These are phyloP conservation scores for Pteromalus puparum DNA, from an alignment of 1,140 invertebrate species.

Conservation along the genomic window DNA sequence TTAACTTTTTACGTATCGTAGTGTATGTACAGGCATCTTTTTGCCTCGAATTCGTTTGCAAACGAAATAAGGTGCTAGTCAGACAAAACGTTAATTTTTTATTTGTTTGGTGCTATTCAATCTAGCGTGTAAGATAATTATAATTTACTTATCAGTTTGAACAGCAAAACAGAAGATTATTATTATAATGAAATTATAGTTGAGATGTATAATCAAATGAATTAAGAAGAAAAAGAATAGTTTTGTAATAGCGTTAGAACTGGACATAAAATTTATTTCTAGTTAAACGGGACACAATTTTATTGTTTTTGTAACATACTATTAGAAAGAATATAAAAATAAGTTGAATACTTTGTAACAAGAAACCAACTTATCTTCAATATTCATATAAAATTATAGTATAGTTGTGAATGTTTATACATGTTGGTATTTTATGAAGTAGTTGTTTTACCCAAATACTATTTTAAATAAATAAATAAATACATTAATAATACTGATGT, in stretches of 20 bases:
- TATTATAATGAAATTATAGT: neutral
- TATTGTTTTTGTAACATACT: neutral
- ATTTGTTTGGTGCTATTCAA: constrained; percentile 32
- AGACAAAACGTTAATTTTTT: constrained; percentile 22
- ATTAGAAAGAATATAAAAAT: neutral
- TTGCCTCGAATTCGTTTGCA: constrained; percentile 21
- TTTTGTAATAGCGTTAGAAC: neutral
- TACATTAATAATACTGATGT: too few relatives aligned
- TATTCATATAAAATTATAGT: neutral
- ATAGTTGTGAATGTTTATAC: neutral
- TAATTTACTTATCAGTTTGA: neutral
- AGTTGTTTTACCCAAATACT: neutral
- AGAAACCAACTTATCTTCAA: neutral
- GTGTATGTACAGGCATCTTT: neutral
- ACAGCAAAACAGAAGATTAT: too few relatives aligned
- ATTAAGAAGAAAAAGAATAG: neutral
- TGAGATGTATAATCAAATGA: neutral
- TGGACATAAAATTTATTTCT: neutral
- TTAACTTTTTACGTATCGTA: neutral
- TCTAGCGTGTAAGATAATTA: neutral
- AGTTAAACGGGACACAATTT: too few relatives aligned
- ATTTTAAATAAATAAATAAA: neutral
- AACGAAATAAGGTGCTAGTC: constrained; percentile 41
- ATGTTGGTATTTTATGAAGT: neutral
- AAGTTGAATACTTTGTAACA: neutral